Evolutionary conservation across 2,888 invertebrate species (phyloP).

Genomic region (Microdon myrmicae): DNA sequence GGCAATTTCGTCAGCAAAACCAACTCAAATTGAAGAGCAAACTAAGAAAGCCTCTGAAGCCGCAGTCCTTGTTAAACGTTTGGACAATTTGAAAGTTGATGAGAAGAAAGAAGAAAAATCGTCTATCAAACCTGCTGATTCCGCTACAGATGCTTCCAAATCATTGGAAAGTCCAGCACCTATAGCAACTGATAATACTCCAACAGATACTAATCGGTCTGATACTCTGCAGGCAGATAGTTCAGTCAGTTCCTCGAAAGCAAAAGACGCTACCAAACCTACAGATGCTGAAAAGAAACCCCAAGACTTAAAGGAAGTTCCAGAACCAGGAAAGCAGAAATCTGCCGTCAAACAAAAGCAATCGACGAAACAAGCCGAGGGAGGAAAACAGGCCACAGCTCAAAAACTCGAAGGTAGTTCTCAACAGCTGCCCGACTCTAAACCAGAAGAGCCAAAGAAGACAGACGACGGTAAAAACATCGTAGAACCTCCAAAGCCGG

Average conservation of each 20-base stretch:
- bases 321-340: constrained; percentile 6
- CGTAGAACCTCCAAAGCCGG: not conserved
- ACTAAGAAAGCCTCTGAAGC: not conserved
- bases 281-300: not conserved
- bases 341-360: not conserved
- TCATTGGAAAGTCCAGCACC: too few species aligned
- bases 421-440: not conserved
- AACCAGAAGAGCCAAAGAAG: constrained; percentile 1
- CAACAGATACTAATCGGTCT: not conserved
- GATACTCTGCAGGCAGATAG: not conserved
- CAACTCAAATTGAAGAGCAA: not conserved
- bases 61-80: too few species aligned
- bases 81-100: too few species aligned
- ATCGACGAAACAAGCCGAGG: not conserved
- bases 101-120: constrained; percentile 15
- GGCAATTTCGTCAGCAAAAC: not conserved
- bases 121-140: too few species aligned
- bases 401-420: constrained; percentile 3
- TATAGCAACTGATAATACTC: too few species aligned
- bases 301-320: not conserved
- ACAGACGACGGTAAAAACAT: not conserved
- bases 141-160: too few species aligned
- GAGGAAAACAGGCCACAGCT: not conserved
- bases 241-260: constrained; percentile 7
- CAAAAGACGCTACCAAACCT: constrained; percentile 28